Evolutionary conservation across 1,140 invertebrate species (phyloP), one percentile per base, ranked within the genome.

Genomic region (Drosophila baimaii): DNA sequence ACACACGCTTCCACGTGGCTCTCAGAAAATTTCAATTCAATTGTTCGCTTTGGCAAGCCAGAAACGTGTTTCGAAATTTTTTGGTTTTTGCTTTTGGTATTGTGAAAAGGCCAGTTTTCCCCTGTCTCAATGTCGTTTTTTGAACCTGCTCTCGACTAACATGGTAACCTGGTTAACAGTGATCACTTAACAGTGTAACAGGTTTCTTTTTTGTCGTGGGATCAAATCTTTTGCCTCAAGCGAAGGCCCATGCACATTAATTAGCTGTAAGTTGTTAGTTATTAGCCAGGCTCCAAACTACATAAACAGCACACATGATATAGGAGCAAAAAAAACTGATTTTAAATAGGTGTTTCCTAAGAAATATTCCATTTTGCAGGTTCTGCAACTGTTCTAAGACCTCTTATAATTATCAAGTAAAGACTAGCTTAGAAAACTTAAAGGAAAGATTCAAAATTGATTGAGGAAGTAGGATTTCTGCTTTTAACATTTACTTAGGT

Each of bases 41-140:
- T 37, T 54, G 29, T 51, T 19, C 15, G 29, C 33, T 49, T 35
- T 13, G 21, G 15, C 59, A 35, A 15, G 39, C 25, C 43, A n/a
- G 17, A 78, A 82, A 83, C 80, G 56, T 54, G 80, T 75, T 83
- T 69, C 49, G 54, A 46, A 55, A 58, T 44, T 21, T 13, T 10
- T 41, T 35, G n/a, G n/a, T 44, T 10, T 52, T 52, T 44, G 10
- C 21, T 39, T 19, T 63, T n/a, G 25, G 19, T 43, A 31, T 17
- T 25, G 23, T 15, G 19, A 29, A 47, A 29, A 19, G 27, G 47
- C 47, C 47, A 51, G 29, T 52, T 52, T 21, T 52, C 12, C 29
- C 19, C 21, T 21, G 19, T 31, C 25, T 68, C 63, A 69, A 65
- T 77, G 63, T 19, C 33, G 74, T 69, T 74, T 79, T 61, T 81